phyloP scores from a whole-genome alignment of 2,113 vertebrate species.

The Beaufortia kweichowensis region DNA sequence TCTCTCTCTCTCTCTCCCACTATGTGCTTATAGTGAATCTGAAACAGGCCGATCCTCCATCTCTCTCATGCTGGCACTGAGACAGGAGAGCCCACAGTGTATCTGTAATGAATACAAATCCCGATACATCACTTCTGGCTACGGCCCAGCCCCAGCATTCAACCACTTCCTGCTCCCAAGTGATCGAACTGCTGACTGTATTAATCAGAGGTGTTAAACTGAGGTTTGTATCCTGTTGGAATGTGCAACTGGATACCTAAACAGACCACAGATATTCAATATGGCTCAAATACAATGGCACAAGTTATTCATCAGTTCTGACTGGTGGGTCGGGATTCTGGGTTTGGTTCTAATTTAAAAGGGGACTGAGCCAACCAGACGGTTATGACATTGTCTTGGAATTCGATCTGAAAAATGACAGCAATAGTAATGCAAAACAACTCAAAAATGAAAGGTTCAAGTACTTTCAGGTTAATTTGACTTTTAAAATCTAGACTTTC shows the following conservation, averaged over 20 bases:
- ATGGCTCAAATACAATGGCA: slow-evolving; percentile 10
- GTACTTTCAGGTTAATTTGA: neutral
- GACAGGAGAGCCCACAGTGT: slow-evolving; percentile 32
- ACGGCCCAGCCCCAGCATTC: slow-evolving; percentile 28
- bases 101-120: slow-evolving; percentile 43
- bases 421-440: neutral
- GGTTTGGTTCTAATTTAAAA: neutral
- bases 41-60: slow-evolving; percentile 10
- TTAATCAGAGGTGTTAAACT: slow-evolving; percentile 46
- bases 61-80: slow-evolving; percentile 27
- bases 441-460: neutral
- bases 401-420: slow-evolving; percentile 13
- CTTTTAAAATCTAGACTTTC: neutral
- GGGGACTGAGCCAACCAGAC: neutral
- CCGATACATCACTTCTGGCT: slow-evolving; percentile 38
- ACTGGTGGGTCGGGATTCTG: neutral
- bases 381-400: slow-evolving; percentile 11
- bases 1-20: slow-evolving; percentile 1
- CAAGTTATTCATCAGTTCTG: slow-evolving; percentile 6
- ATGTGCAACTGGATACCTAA: slow-evolving; percentile 7
- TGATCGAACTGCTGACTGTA: slow-evolving; percentile 13
- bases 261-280: slow-evolving; percentile 18
- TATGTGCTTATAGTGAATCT: slow-evolving; percentile 14
- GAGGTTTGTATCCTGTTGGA: slow-evolving; percentile 31
- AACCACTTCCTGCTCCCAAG: slow-evolving; percentile 28